Evolutionary conservation across 2,888 invertebrate genomes (phyloP), one percentile per base, ranked within the genome.

Genomic region (Andricus curvator): DNA sequence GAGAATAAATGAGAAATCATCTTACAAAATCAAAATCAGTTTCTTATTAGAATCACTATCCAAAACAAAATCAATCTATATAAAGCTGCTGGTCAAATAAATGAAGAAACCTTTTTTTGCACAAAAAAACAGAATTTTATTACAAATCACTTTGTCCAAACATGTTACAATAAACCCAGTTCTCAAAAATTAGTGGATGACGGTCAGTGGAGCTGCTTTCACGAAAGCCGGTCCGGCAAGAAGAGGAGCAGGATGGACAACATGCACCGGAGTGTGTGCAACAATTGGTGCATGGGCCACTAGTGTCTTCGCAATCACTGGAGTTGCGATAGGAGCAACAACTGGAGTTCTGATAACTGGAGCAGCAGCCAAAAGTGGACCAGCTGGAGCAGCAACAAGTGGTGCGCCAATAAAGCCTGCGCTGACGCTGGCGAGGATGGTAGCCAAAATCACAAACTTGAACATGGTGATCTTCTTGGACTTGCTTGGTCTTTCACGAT

Each of bases 281-380:
- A 20, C 9, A 25, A 25, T 48, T 56, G 74, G 44, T 15, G 44
- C 15, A 4, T 44, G 44, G 4, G 44, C 15, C 44, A 44, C 44
- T 15, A 44, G 15, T 15, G 44, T 44, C 74, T n/a, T 33, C 1
- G 68, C 48, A 11, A 78, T 80, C 44, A 82, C 68, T 80, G 82
- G 77, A 78, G 78, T 68, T 64, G 80, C 78, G 67, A 81, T 11
- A 51, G 80, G 77, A 33, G 81, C 78, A 74, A 80, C 78, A 76
- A 81, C 81, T 74, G 80, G 82, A 56, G 86, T 84, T 77, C 87
- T 86, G 70, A 86, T 83, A 17, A 20, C 29, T 78, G 90, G 91
- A 20, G 90, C 88, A 60, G 90, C 87, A 87, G 66, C 79, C 56
- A 82, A 74, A 82, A 86, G 85, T 86, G 95, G 95, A 3, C 64